Percentiles rank a stretch among this genome's conserved stretches.
Evolutionary conservation across 2,113 vertebrate genomes (phyloP).

Genomic region (Columbina picui): DNA sequence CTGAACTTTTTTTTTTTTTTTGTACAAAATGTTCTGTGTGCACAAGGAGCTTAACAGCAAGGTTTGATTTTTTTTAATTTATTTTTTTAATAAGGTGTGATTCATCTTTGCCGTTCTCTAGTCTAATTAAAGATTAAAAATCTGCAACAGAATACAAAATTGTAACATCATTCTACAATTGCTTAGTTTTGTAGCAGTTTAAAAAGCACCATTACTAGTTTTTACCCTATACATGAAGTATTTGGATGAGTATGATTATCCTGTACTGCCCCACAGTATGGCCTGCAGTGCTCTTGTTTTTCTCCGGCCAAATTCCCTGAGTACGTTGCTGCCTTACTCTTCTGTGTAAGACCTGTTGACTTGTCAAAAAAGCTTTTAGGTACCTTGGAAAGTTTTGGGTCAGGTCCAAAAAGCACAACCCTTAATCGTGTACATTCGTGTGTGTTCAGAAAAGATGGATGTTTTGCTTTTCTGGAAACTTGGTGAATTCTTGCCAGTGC

Average conservation of each 20-base stretch:
- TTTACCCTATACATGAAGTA: neutral
- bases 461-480: neutral
- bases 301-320: neutral
- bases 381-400: neutral
- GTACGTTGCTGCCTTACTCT: neutral
- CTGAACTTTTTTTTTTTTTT: neutral
- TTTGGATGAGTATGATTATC: neutral
- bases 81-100: slow-evolving; percentile 35
- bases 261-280: neutral
- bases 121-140: slow-evolving; percentile 54
- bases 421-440: fast-evolving
- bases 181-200: neutral
- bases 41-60: slow-evolving; percentile 9
- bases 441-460: neutral
- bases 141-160: slow-evolving; percentile 17
- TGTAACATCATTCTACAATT: neutral
- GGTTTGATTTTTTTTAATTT: neutral
- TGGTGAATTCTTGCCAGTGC: neutral
- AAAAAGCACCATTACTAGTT: neutral
- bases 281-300: neutral
- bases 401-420: neutral
- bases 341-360: too few species aligned
- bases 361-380: neutral
- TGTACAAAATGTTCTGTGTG: neutral
- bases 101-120: slow-evolving; percentile 41